phyloP scores from a whole-genome alignment of 2,113 vertebrate genomes.

The Leuciscus idus region DNA sequence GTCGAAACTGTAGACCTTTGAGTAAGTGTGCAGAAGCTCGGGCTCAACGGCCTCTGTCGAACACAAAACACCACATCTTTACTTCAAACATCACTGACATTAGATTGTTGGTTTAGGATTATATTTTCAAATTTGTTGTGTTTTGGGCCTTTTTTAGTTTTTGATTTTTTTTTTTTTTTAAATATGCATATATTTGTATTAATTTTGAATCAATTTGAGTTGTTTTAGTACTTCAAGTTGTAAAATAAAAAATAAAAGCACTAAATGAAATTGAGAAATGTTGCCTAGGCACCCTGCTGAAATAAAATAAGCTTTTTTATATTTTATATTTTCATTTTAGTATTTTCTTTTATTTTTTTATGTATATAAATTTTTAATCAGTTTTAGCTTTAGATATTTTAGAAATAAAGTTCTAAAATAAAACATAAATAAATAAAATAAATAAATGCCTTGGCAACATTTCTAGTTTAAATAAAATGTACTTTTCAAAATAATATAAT shows the following conservation, averaged over 20 bases:
- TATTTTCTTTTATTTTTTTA: not conserved
- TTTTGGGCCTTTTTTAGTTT: too few species aligned
- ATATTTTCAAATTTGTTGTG: not conserved
- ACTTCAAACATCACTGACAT: not conserved
- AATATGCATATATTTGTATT: not conserved
- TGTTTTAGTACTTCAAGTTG: not conserved
- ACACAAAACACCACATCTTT: not conserved
- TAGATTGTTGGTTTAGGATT: too few species aligned
- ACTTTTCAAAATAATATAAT: too few species aligned
- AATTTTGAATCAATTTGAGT: not conserved
- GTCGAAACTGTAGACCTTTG: slow-evolving; percentile 79
- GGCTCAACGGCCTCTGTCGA: slow-evolving; percentile 82
- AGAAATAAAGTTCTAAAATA: not conserved
- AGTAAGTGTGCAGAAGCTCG: slow-evolving; percentile 95
- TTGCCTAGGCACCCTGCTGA: not conserved
- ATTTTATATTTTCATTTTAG: not conserved
- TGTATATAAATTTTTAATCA: not conserved
- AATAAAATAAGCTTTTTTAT: too few species aligned
- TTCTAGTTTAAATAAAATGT: too few species aligned
- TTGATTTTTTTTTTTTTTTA: too few species aligned
- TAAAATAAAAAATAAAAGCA: not conserved
- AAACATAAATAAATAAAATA: not conserved
- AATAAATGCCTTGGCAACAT: not conserved
- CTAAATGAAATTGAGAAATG: not conserved
- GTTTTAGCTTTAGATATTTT: not conserved